Evolutionary conservation across 2,888 invertebrate species (phyloP).

Genomic region (Chironomus riparius): DNA sequence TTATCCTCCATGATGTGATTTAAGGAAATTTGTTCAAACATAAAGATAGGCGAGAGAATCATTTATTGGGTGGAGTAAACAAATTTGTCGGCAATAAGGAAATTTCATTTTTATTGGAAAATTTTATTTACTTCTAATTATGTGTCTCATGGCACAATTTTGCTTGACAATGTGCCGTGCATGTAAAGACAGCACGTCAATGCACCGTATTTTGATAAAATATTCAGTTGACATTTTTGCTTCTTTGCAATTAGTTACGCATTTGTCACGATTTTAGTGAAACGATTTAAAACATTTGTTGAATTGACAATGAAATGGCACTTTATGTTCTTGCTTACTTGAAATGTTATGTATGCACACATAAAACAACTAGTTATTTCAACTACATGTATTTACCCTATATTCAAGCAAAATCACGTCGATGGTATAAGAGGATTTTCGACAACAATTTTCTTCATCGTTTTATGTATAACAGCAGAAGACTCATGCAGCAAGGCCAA

Average conservation of each 20-base stretch:
- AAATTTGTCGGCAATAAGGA: slow-evolving; percentile 10
- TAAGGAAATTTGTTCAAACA: too few species aligned
- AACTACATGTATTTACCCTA: too few species aligned
- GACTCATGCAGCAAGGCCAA: background rate
- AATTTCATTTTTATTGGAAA: too few species aligned
- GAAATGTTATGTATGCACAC: background rate
- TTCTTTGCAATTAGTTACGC: slow-evolving; percentile 1
- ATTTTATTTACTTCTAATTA: too few species aligned
- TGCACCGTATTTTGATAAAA: too few species aligned
- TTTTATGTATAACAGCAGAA: background rate
- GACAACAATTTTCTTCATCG: background rate
- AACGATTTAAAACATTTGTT: slow-evolving; percentile 15
- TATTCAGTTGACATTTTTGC: background rate
- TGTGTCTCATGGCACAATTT: too few species aligned
- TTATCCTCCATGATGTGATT: too few species aligned
- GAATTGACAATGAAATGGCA: background rate
- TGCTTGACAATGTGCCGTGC: too few species aligned
- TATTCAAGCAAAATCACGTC: background rate
- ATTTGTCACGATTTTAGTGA: slow-evolving; percentile 18
- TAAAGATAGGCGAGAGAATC: background rate
- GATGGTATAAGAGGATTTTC: slow-evolving; percentile 8
- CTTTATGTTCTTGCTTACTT: background rate
- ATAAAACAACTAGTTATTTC: background rate
- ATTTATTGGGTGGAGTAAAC: background rate
- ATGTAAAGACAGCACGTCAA: too few species aligned